Evolutionary conservation across 2,888 invertebrate genomes (phyloP), one percentile per base, ranked within the genome.

Genomic region (Carpatolechia fugitivella): DNA sequence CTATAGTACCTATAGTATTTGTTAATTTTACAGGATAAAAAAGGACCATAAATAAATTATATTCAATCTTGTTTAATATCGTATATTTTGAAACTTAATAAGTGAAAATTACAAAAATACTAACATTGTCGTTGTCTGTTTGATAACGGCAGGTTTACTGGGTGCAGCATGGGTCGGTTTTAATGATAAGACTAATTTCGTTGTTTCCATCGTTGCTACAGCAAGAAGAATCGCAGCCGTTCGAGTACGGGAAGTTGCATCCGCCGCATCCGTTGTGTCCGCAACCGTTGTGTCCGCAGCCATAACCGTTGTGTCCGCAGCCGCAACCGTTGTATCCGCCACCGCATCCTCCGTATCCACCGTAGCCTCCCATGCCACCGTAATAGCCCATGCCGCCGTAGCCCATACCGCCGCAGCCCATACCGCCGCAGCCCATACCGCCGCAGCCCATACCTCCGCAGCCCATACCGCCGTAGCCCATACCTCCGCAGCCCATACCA

Each of bases 101-200:
- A 24, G 24, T 24, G 24, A 24, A 3, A 24, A 4, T 24, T 4
- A 24, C 24, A 24, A 24, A 6, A 24, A 3, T 24, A 24, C 24
- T 24, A 24, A 6, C n/a, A n/a, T 24, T 24, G 24, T 24, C 24
- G 3, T 24, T 24, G 24, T 24, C 24, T 33, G n/a, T 6, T 30
- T 30, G 4, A 30, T 30, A 6, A 30, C 4, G 30, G 30, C 5
- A 30, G 30, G 30, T 30, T 30, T 30, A 30, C 30, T 14, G 18
- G 16, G 44, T 20, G 33, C 33, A 33, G 33, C 11, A 1, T 3
- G 47, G 30, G 31, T 67, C 67, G 31, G 62, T 50, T 59, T 11
- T 59, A 29, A 69, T 57, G 1, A 57, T 46, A 7, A 69, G 3
- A 35, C 20, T 69, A 31, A 11, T 13, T n/a, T 44, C 24, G 44